Base-by-base conservation (phyloP, 2,888 invertebrate species). In the Strigamia crassipes region DNA sequence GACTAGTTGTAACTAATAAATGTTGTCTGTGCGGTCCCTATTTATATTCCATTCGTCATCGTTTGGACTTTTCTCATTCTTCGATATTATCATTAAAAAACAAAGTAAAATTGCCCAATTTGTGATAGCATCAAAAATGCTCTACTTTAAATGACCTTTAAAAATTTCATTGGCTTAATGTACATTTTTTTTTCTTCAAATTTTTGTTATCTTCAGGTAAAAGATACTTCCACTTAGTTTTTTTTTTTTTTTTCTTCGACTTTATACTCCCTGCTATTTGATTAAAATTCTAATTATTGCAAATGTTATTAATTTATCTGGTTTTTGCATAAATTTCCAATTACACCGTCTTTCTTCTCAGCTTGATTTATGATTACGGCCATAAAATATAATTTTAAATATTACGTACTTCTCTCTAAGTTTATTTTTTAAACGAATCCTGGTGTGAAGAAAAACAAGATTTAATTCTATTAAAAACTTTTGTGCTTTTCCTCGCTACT, bases 201-300 rank as follows among this genome's bases (percentile, higher is more conserved):
- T 18, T 78, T 78, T 78, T 38, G 38, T 78, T 78, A 41, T 78
- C 42, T 78, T 78, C 18, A 78, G 23, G 42, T 41, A 23, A 23
- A 23, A 41, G 41, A n/a, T 34, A 23, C 41, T 38, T 78, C 12
- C 78, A 42, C 34, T 78, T 38, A 34, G 34, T 18, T 31, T 77
- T 77, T 77, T 77, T 77, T 78, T 78, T 78, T 34, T 9, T 78
- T 42, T 78, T 78, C 41, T 38, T 6, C 18, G 66, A 61, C 66
- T 81, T 81, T 61, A 34, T 61, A 73, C 73, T 27, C 42, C 42
- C 38, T 31, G 18, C 66, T 34, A 42, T 77, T 81, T 81, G 81
- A 81, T 81, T 81, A 81, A 81, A 81, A 81, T 81, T 81, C 81
- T 81, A 81, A 81, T 81, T 81, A 81, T 81, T 81, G 81, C 81